Evolutionary conservation across 2,797 vertebrate genomes (phyloP).

Genomic region (Danio jaintianensis): DNA sequence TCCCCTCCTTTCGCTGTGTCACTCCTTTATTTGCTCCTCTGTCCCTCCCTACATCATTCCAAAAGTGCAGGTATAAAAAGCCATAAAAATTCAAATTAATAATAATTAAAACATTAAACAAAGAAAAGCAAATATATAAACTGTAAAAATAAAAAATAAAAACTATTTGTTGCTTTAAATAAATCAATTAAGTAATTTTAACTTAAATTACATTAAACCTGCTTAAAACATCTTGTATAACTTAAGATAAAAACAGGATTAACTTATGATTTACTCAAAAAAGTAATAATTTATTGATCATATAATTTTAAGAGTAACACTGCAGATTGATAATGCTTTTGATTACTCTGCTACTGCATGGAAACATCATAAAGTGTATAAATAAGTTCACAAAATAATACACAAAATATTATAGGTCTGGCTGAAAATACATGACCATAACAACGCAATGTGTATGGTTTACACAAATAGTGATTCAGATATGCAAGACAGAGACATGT

Average conservation of each 20-base stretch:
- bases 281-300: too few relatives aligned
- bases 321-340: not conserved
- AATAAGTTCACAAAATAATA: constrained; percentile 13
- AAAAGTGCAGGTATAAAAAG: not conserved
- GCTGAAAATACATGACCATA: constrained; percentile 5
- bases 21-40: constrained; percentile 59
- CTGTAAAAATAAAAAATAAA: too few relatives aligned
- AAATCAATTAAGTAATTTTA: too few relatives aligned
- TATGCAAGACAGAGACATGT: constrained; percentile 20
- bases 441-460: not conserved
- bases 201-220: too few relatives aligned
- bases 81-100: not conserved
- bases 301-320: too few relatives aligned
- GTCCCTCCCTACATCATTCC: constrained; percentile 41
- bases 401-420: too few relatives aligned
- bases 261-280: too few relatives aligned
- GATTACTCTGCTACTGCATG: not conserved
- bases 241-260: too few relatives aligned
- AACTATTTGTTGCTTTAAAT: too few relatives aligned
- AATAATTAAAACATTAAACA: too few relatives aligned
- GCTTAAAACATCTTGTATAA: too few relatives aligned
- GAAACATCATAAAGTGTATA: not conserved
- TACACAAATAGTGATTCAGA: not conserved
- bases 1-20: constrained; percentile 33
- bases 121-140: not conserved